phyloP scores from a whole-genome alignment of 2,888 invertebrate genomes.

The Megalurothrips usitatus region DNA sequence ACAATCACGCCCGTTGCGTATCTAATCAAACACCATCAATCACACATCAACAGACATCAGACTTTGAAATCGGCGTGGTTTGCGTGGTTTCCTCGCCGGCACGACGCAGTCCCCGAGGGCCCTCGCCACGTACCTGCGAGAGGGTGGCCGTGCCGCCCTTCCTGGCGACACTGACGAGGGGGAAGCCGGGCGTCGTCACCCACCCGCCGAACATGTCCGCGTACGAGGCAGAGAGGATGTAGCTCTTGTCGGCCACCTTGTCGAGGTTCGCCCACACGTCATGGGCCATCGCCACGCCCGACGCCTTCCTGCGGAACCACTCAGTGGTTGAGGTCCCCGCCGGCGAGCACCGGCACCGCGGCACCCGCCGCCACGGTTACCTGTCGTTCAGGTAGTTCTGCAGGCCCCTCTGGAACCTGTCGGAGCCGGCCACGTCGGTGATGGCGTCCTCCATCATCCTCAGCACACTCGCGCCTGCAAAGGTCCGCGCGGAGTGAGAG shows the following conservation, averaged over 20 bases:
- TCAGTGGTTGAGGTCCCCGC: background rate
- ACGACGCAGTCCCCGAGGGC: too few relatives aligned
- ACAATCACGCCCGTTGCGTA: too few relatives aligned
- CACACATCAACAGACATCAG: too few relatives aligned
- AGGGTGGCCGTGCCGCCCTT: background rate
- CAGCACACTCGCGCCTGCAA: background rate
- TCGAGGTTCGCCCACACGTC: background rate
- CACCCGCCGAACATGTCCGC: slow-evolving; percentile 47
- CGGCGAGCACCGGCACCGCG: too few relatives aligned
- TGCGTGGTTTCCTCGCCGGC: too few relatives aligned
- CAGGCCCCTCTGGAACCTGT: background rate
- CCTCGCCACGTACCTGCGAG: background rate
- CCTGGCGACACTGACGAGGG: slow-evolving; percentile 53
- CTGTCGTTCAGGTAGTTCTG: background rate
- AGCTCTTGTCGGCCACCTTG: too few relatives aligned
- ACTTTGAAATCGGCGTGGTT: too few relatives aligned
- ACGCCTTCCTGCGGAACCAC: background rate
- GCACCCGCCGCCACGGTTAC: background rate
- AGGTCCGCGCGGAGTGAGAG: too few relatives aligned
- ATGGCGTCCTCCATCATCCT: background rate
- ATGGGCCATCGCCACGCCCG: background rate
- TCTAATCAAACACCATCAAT: too few relatives aligned
- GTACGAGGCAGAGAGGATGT: too few relatives aligned
- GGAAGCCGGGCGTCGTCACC: slow-evolving; percentile 69
- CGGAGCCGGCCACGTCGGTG: background rate